These are phyloP conservation scores for Spisula solida DNA, from an alignment of 2,888 invertebrate genomes.

Conservation along the genomic window DNA sequence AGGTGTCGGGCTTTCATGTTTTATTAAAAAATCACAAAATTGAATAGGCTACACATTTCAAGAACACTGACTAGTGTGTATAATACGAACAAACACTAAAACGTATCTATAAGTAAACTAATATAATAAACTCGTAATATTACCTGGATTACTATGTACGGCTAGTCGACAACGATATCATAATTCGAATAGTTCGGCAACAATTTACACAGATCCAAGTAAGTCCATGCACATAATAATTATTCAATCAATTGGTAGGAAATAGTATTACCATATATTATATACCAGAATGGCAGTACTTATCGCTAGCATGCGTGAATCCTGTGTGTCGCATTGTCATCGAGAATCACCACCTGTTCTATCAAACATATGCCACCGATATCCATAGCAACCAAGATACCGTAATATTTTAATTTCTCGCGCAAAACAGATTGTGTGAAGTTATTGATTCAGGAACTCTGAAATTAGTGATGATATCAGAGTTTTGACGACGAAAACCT, in stretches of 20 bases:
- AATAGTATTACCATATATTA: neutral
- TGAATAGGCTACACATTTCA: too few species aligned
- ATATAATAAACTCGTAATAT: neutral
- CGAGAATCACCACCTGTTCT: slow-evolving; percentile 33
- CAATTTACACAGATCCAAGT: neutral
- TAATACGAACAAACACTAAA: too few species aligned
- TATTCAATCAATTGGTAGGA: neutral
- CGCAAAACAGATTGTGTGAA: slow-evolving; percentile 31
- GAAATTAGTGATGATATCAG: slow-evolving; percentile 15
- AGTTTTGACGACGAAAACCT: slow-evolving; percentile 7
- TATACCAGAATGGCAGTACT: neutral
- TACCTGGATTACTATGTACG: neutral
- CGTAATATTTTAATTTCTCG: slow-evolving; percentile 50
- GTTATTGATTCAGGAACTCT: slow-evolving; percentile 26
- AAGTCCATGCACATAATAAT: neutral
- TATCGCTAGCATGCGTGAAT: neutral
- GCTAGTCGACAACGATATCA: neutral
- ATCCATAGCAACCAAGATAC: slow-evolving; percentile 44
- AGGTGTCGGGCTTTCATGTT: too few species aligned
- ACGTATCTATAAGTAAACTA: too few species aligned
- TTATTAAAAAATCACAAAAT: too few species aligned
- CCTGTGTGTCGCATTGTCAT: slow-evolving; percentile 4
- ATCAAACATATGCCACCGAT: slow-evolving; percentile 34
- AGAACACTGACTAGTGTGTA: too few species aligned
- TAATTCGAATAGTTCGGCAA: slow-evolving; percentile 1